Percentiles rank a stretch among this genome's conserved stretches.
Evolutionary conservation across 2,113 vertebrate genomes (phyloP).

Genomic region (Scortum barcoo): DNA sequence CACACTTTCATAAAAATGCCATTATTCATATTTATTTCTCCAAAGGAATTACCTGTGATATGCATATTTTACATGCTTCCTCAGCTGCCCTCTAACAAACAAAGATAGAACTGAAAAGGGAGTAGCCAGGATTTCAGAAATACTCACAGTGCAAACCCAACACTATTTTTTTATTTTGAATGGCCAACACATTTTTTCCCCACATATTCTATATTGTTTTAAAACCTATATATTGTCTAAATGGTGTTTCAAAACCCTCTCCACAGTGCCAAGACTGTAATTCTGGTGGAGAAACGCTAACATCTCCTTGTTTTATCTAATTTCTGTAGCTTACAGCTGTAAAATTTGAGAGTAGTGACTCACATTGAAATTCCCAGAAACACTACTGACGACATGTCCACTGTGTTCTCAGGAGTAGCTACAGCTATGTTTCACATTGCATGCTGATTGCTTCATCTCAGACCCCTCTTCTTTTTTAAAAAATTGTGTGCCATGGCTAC

Average conservation of each 20-base stretch:
- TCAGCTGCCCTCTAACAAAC: neutral
- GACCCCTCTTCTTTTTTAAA: neutral
- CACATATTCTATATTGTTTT: neutral
- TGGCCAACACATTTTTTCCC: neutral
- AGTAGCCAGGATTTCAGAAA: neutral
- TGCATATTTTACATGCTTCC: neutral
- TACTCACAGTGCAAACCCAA: too few relatives aligned
- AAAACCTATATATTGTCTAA: neutral
- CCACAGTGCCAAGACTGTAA: neutral
- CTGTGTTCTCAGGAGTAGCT: neutral
- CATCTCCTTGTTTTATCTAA: neutral
- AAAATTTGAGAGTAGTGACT: neutral
- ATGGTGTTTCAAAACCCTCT: neutral
- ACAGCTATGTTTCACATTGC: neutral
- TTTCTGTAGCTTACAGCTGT: neutral
- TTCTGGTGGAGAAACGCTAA: neutral
- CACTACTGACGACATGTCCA: neutral
- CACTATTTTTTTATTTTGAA: neutral
- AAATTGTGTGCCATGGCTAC: neutral
- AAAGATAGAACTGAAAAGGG: neutral
- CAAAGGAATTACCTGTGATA: neutral
- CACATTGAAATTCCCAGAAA: conserved; percentile 2
- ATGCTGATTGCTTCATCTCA: neutral
- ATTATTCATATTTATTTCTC: neutral
- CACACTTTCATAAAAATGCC: conserved; percentile 25